A percentile compares a stretch with the other conserved stretches of the same genome.
Evolutionary conservation across 2,797 vertebrate species (phyloP).

Genomic region (Decapterus maruadsi): DNA sequence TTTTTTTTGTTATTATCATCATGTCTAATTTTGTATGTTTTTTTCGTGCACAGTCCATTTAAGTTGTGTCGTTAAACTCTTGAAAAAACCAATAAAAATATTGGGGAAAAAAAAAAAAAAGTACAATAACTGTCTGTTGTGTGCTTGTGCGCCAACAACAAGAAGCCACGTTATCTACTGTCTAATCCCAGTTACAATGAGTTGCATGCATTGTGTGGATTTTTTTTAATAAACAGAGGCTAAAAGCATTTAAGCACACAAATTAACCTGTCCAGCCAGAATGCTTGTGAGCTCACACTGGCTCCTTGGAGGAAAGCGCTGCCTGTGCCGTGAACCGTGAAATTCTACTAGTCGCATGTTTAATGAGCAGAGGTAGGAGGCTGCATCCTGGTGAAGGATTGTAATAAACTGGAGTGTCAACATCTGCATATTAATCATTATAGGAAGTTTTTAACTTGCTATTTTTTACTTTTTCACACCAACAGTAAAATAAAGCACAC

Average conservation of each 20-base stretch:
- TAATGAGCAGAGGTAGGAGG: slow-evolving; percentile 59
- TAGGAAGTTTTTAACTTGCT: not conserved
- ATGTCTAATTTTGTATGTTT: too few relatives aligned
- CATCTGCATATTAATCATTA: slow-evolving; percentile 25
- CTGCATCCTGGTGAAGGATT: slow-evolving; percentile 24
- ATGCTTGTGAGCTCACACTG: slow-evolving; percentile 39
- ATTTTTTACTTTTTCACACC: slow-evolving; percentile 3
- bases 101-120: too few relatives aligned
- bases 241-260: slow-evolving; percentile 28
- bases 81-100: too few relatives aligned
- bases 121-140: not conserved
- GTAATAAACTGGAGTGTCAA: slow-evolving; percentile 47
- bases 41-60: too few relatives aligned
- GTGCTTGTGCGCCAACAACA: not conserved
- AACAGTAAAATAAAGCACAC: not conserved
- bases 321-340: slow-evolving; percentile 54
- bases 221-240: not conserved
- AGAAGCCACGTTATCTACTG: slow-evolving; percentile 6
- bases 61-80: too few relatives aligned
- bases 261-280: slow-evolving; percentile 27
- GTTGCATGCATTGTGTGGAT: slow-evolving; percentile 3
- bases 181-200: slow-evolving; percentile 15
- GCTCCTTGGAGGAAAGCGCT: slow-evolving; percentile 47
- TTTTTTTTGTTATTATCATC: too few relatives aligned
- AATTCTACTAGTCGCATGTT: slow-evolving; percentile 55